Evolutionary conservation across 1,140 invertebrate genomes (phyloP), one percentile per base, ranked within the genome.

Genomic region (Aphaenogaster floridana): DNA sequence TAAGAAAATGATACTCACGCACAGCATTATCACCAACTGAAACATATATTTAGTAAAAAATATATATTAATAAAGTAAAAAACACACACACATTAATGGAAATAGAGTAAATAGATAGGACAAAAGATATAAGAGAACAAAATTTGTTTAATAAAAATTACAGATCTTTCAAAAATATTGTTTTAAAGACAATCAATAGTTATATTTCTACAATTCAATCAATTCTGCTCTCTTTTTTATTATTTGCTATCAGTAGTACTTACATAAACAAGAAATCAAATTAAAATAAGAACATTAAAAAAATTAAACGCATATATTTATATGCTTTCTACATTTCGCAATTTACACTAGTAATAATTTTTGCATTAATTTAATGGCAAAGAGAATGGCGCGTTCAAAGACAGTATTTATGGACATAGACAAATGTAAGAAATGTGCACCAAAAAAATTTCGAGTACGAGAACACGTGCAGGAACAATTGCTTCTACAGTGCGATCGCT

Each of bases 1-100:
- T 76, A 91, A 64, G 36, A 88, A 63, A 48, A 90, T 5, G 34
- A 61, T 80, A 28, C 89, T 90, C 50, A 71, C 34, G 86, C 74
- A 59, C n/a, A 90, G 69, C 42, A 88, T 28, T 42, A 52, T 72
- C 36, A 77, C 61, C 57, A 76, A 21, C 89, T 90, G 76, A 50
- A 86, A 90, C 11, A 64, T 57, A 76, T 21, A 88, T 84, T 66
- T n/a, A 61, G 3, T 39, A 45, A 7, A 50, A 36, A 21, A n/a
- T 0, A 68, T n/a, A 64, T 79, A 69, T 21, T 71, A 17, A 69
- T 17, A 50, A 50, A 13, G 2, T 59, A 50, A 36, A 45, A 79
- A 13, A 11, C 6, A 21, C 4, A 11, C 6, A 21, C 4, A n/a
- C 9, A 21, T n/a, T 54, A 54, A 2, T 13, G 13, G 7, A 48